These are phyloP conservation scores for Hemiscyllium ocellatum DNA, from an alignment of 2,113 vertebrate species.

Conservation along the genomic window DNA sequence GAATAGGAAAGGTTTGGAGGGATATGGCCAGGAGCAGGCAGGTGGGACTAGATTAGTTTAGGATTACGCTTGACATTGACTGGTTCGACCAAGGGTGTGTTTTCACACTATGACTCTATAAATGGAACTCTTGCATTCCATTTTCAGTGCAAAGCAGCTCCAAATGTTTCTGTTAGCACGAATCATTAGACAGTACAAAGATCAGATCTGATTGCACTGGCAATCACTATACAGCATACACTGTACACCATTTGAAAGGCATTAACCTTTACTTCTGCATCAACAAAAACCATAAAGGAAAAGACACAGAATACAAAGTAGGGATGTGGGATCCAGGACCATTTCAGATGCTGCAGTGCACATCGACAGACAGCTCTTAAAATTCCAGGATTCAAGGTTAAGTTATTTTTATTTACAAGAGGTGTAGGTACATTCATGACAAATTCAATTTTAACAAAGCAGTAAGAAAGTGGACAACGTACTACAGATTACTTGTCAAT, in stretches of 20 bases:
- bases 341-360: background rate
- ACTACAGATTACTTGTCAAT: background rate
- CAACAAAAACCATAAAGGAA: constrained; percentile 15
- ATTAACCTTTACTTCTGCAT: constrained; percentile 15
- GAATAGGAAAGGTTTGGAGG: too few relatives aligned
- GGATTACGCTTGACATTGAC: too few relatives aligned
- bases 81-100: too few relatives aligned
- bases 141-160: background rate
- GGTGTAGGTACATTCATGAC: background rate
- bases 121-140: background rate
- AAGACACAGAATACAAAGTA: constrained; percentile 19
- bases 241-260: background rate
- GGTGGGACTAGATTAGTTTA: too few relatives aligned
- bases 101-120: too few relatives aligned
- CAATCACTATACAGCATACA: background rate
- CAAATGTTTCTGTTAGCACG: constrained; percentile 16
- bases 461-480: background rate
- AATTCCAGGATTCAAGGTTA: background rate
- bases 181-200: background rate
- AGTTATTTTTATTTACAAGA: constrained; percentile 4
- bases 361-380: too few relatives aligned
- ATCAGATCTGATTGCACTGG: background rate
- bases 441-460: constrained; percentile 18
- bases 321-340: background rate
- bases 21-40: too few relatives aligned